Evolutionary conservation across 2,797 vertebrate species (phyloP).

Genomic region (Bovichtus variegatus): DNA sequence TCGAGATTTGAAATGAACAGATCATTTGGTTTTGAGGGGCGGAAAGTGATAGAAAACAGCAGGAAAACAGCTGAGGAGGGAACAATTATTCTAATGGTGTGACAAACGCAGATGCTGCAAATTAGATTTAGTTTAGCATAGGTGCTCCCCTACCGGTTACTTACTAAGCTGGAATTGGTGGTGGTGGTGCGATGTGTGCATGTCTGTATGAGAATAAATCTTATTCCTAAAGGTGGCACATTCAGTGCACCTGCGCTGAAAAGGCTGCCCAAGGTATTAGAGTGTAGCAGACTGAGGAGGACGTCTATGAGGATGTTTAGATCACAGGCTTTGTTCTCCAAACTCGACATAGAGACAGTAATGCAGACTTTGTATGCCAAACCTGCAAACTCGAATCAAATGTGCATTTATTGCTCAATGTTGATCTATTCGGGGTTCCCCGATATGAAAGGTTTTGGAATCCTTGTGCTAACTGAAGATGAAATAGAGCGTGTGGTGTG

Average conservation of each 20-base stretch:
- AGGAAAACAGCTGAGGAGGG: conserved; percentile 97
- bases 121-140: conserved; percentile 91
- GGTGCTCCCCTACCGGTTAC: conserved; percentile 89
- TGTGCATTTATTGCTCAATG: neutral
- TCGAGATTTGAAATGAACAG: conserved; percentile 90
- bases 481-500: conserved; percentile 31
- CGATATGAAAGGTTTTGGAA: conserved; percentile 20
- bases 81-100: conserved; percentile 99
- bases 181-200: conserved; percentile 1
- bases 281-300: neutral
- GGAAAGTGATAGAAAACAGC: conserved; percentile 95
- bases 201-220: neutral
- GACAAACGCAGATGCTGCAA: conserved; percentile 95
- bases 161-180: conserved; percentile 64
- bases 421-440: conserved; percentile 4
- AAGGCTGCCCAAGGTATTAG: neutral
- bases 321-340: neutral
- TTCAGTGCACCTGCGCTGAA: neutral
- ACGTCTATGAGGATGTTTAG: neutral
- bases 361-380: neutral
- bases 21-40: conserved; percentile 91
- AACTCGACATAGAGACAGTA: neutral
- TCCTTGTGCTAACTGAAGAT: conserved; percentile 30
- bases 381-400: neutral
- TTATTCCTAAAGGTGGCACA: neutral